A percentile compares a stretch with the other conserved stretches of the same genome.
These are phyloP conservation scores for Murina feae DNA, from an alignment of 2,113 vertebrate genomes.

Conservation along the genomic window DNA sequence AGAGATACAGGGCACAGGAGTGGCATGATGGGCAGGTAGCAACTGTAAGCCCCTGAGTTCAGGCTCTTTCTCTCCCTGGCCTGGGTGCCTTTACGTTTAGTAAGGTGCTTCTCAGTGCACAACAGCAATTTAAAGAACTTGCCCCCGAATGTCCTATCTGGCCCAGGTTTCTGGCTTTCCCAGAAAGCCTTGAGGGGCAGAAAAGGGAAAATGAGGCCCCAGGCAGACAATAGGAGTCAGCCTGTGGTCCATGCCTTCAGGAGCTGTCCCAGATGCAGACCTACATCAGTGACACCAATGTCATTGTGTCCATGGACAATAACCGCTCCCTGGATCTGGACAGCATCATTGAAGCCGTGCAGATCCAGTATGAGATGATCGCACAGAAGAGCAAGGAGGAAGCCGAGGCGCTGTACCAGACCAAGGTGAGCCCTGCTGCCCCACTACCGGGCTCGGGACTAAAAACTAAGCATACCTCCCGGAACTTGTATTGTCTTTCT, in stretches of 20 bases:
- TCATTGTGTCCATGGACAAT: constrained; percentile 94
- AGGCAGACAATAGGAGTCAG: neutral
- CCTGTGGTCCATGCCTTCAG: constrained; percentile 68
- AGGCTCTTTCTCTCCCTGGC: neutral
- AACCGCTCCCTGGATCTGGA: constrained; percentile 89
- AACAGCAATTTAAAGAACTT: neutral
- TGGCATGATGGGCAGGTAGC: neutral
- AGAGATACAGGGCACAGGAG: neutral
- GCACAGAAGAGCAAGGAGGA: constrained; percentile 87
- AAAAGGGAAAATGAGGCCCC: neutral
- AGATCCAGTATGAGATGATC: constrained; percentile 88
- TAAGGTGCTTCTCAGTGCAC: neutral
- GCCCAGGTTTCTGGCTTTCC: neutral
- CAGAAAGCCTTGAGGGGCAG: neutral
- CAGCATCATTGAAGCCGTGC: constrained; percentile 87
- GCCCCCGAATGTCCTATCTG: neutral
- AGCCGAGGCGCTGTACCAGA: constrained; percentile 91
- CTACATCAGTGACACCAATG: constrained; percentile 87
- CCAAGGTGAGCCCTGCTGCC: constrained; percentile 79
- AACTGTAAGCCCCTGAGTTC: neutral
- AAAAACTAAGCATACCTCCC: fast-evolving
- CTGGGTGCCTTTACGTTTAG: neutral
- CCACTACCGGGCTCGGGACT: neutral
- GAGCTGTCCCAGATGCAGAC: constrained; percentile 89
- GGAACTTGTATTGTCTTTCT: neutral